Conservation (phyloP, 2,113 vertebrate genomes). For the Nettapus auritus region DNA sequence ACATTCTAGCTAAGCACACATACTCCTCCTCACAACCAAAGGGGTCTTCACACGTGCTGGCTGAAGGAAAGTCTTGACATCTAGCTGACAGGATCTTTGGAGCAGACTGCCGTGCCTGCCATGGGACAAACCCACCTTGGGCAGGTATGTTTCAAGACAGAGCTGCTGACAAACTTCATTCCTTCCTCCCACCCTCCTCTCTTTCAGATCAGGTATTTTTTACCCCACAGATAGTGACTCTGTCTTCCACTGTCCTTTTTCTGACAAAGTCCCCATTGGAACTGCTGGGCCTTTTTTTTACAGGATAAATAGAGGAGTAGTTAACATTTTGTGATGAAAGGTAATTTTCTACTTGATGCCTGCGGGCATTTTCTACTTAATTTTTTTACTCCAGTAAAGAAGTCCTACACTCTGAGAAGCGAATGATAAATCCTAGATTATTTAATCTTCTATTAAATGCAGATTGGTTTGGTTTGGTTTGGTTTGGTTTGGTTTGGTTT, state of each 20-base stretch:
- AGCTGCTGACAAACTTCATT: neutral
- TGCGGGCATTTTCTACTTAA: neutral
- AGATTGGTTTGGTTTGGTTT: neutral
- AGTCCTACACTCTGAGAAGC: neutral
- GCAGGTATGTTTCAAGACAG: neutral
- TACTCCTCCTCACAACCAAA: neutral
- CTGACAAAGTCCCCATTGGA: neutral
- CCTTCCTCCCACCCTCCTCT: neutral
- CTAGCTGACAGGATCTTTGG: neutral
- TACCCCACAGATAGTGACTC: neutral
- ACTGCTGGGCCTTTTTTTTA: neutral
- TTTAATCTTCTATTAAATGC: neutral
- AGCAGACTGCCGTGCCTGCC: neutral
- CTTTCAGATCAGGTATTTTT: neutral
- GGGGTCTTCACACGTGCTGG: rapidly evolving
- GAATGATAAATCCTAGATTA: neutral
- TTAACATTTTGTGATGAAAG: neutral
- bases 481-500: no score
- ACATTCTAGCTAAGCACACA: neutral
- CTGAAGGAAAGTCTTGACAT: neutral
- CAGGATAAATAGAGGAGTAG: neutral
- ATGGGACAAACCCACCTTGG: neutral
- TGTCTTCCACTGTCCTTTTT: neutral
- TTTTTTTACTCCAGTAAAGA: neutral
- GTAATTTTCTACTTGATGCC: neutral